phyloP scores from a whole-genome alignment of 2,797 vertebrate species.

The Mycteria americana region DNA sequence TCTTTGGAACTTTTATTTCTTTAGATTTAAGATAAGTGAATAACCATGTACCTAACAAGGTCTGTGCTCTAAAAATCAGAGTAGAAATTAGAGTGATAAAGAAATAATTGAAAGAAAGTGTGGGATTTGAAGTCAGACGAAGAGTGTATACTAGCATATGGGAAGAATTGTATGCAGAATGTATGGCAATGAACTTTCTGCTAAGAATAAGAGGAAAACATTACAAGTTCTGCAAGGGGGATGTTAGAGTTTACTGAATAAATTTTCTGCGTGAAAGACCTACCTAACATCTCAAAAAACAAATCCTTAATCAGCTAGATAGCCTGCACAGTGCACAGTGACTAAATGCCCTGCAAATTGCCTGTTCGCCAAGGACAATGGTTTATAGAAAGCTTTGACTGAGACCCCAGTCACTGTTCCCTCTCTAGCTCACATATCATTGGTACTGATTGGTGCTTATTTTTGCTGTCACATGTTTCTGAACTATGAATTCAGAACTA shows the following conservation, averaged over 20 bases:
- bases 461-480: background rate
- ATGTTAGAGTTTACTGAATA: background rate
- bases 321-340: background rate
- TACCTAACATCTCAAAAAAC: background rate
- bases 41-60: background rate
- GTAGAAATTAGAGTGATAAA: background rate
- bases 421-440: accelerated
- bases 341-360: background rate
- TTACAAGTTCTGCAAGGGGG: background rate
- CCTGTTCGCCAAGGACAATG: background rate
- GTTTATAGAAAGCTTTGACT: background rate
- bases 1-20: background rate
- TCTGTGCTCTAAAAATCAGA: background rate
- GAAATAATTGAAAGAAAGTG: background rate
- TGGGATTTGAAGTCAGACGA: background rate
- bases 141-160: background rate
- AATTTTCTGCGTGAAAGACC: background rate
- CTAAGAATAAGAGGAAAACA: background rate
- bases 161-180: background rate
- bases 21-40: background rate
- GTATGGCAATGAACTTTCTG: background rate
- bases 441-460: background rate
- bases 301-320: background rate
- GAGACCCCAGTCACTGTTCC: background rate
- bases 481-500: background rate